phyloP scores from a whole-genome alignment of 23 tunicate genomes.

The Ascidia mentula region DNA sequence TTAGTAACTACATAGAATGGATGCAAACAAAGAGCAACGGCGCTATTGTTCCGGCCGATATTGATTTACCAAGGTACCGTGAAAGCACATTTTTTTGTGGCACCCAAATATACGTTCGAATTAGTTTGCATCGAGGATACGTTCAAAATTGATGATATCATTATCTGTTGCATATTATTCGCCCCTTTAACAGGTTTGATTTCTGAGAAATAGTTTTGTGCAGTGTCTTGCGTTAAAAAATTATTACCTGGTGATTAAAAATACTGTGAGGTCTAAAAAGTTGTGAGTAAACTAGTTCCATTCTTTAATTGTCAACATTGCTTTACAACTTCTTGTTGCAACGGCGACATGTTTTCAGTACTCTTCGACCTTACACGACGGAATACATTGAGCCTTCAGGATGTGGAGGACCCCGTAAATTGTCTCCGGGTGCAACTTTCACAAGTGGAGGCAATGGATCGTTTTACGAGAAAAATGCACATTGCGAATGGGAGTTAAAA shows the following conservation, averaged over 20 bases:
- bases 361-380: background rate
- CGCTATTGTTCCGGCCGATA: background rate
- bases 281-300: background rate
- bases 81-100: no score
- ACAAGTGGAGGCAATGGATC: background rate
- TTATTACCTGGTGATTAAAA: no score
- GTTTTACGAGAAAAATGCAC: background rate
- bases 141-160: no score
- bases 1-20: background rate
- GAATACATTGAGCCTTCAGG: background rate
- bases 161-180: no score
- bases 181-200: no score
- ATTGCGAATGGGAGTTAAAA: background rate
- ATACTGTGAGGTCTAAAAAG: no score
- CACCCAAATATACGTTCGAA: no score
- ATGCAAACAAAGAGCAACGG: slow-evolving; percentile 2
- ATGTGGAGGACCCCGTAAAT: background rate
- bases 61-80: background rate
- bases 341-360: no score
- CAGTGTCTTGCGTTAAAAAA: no score
- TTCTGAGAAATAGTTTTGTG: no score
- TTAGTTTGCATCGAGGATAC: no score
- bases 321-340: background rate
- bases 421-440: background rate
- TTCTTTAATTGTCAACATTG: background rate